Percentiles rank a stretch among this genome's conserved stretches.
phyloP scores from a whole-genome alignment of 2,888 invertebrate species.

The Oligia strigilis region DNA sequence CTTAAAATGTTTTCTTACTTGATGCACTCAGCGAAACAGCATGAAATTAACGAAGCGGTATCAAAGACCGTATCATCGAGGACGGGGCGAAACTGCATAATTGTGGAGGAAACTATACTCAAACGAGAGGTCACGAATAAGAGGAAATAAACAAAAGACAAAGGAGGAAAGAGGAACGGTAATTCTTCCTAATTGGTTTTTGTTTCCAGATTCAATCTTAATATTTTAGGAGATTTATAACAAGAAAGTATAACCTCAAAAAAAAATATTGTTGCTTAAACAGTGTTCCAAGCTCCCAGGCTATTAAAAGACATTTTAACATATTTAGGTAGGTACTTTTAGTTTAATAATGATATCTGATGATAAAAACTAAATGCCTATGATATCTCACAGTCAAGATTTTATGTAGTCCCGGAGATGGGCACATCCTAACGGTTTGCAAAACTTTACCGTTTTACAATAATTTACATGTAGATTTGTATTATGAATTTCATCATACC shows the following conservation, averaged over 20 bases:
- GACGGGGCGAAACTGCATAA: constrained; percentile 36
- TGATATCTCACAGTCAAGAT: constrained; percentile 1
- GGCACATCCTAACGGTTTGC: constrained; percentile 42
- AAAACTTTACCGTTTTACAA: constrained; percentile 50
- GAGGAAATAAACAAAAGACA: constrained; percentile 26
- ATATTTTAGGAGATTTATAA: constrained; percentile 1
- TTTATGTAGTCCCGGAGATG: constrained; percentile 16
- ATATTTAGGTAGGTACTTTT: neutral
- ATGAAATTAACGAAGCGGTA: constrained; percentile 55
- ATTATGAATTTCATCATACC: constrained; percentile 43
- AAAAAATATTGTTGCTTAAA: neutral
- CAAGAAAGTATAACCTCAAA: neutral
- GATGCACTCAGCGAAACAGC: constrained; percentile 12
- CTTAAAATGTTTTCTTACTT: neutral
- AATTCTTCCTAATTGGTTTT: constrained; percentile 32
- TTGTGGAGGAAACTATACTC: constrained; percentile 34
- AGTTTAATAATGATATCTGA: neutral
- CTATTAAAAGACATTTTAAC: neutral
- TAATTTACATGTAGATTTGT: constrained; percentile 49
- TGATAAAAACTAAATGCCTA: neutral
- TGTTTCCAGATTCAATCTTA: constrained; percentile 6
- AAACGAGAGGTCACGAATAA: constrained; percentile 53
- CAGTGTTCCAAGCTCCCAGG: neutral
- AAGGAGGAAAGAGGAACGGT: constrained; percentile 15
- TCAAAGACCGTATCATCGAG: constrained; percentile 38